Percentiles rank a stretch among this genome's conserved stretches.
Conservation (phyloP, 2,797 vertebrate genomes). For the Poliocrania exsul region DNA sequence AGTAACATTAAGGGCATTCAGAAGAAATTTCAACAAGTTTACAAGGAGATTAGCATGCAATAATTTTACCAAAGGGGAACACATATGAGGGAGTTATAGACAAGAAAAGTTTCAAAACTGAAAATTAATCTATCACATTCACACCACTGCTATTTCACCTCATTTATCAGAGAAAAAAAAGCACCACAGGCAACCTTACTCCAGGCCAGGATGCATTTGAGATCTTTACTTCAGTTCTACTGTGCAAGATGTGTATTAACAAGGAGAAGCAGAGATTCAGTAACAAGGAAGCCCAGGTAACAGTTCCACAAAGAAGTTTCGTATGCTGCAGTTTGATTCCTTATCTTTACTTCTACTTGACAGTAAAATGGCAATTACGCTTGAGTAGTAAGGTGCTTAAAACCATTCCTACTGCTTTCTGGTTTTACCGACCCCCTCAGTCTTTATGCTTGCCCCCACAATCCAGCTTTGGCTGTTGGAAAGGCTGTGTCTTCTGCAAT, state of each 20-base stretch:
- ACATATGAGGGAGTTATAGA: rapidly evolving
- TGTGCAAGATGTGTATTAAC: background rate
- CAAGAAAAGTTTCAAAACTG: background rate
- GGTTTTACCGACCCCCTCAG: rapidly evolving
- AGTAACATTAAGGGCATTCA: background rate
- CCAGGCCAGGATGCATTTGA: background rate
- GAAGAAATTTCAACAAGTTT: background rate
- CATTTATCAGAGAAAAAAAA: background rate
- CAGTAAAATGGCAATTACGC: background rate
- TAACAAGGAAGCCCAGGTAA: background rate
- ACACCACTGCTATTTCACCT: background rate
- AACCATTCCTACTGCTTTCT: background rate
- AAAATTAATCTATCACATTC: background rate
- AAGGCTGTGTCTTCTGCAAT: background rate
- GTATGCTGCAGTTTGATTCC: background rate
- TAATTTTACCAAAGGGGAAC: background rate
- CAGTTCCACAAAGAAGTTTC: background rate
- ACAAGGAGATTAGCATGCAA: background rate
- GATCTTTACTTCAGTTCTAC: background rate
- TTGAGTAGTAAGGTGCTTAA: background rate
- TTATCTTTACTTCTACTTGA: background rate
- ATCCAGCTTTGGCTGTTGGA: background rate
- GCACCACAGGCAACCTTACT: background rate
- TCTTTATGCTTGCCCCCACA: background rate
- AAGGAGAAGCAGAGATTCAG: background rate